These are phyloP conservation scores for Nymphalis c-album DNA, from an alignment of 2,888 invertebrate species.

Conservation along the genomic window DNA sequence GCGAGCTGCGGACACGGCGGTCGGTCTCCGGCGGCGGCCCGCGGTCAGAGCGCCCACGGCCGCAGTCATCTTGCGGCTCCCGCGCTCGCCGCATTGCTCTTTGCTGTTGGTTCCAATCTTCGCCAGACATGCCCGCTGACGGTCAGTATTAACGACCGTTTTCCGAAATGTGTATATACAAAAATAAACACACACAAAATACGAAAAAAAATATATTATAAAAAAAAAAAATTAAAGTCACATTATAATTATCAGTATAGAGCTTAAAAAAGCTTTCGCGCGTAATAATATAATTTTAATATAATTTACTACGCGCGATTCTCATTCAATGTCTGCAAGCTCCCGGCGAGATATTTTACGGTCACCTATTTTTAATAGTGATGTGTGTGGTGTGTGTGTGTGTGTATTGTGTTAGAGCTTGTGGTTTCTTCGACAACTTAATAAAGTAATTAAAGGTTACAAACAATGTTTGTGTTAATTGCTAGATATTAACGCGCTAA, in stretches of 20 bases:
- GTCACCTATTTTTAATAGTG: constrained; percentile 11
- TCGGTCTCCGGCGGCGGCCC: constrained; percentile 11
- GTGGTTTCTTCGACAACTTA: not conserved
- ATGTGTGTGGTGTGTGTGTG: not conserved
- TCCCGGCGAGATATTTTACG: not conserved
- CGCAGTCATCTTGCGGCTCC: constrained; percentile 19
- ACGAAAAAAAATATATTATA: not conserved
- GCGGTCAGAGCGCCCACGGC: constrained; percentile 7
- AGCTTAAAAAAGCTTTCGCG: constrained; percentile 14
- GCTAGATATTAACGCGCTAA: constrained; percentile 1
- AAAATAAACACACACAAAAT: not conserved
- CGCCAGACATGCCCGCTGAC: constrained; percentile 32
- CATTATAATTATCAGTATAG: not conserved
- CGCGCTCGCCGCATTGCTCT: constrained; percentile 16
- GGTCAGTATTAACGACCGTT: constrained; percentile 34
- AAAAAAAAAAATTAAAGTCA: not conserved
- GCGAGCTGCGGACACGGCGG: not conserved
- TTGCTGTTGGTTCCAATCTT: constrained; percentile 9
- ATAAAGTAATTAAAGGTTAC: not conserved
- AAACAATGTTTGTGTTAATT: not conserved
- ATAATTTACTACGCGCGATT: not conserved
- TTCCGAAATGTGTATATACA: not conserved
- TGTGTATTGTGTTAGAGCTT: not conserved
- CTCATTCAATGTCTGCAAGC: not conserved
- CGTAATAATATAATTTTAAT: constrained; percentile 7